Conservation (phyloP, 1,140 invertebrate genomes). For the Dufourea novaeangliae region DNA sequence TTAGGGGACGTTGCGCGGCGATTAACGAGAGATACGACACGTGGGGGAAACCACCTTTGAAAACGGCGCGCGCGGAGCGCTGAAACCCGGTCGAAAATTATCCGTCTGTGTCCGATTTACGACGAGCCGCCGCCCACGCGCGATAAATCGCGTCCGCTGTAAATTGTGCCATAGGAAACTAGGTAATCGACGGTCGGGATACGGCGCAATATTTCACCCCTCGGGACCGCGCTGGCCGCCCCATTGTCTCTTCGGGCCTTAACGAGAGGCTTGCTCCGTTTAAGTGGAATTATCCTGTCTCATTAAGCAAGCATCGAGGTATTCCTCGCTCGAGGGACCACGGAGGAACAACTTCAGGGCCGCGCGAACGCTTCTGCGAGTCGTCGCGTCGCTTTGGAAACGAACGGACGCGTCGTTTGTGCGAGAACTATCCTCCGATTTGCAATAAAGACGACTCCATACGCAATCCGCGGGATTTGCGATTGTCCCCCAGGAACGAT, state of each 20-base stretch:
- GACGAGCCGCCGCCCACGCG: conserved; percentile 26
- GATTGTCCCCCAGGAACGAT: conserved; percentile 38
- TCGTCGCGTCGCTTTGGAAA: background rate
- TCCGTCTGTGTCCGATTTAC: conserved; percentile 38
- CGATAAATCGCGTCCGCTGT: conserved; percentile 43
- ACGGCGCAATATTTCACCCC: conserved; percentile 45
- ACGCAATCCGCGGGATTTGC: conserved; percentile 20
- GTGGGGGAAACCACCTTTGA: conserved; percentile 11
- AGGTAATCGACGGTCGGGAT: conserved; percentile 37
- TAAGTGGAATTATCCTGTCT: conserved; percentile 48
- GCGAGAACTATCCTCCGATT: background rate
- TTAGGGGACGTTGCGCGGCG: conserved; percentile 48
- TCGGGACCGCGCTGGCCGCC: background rate
- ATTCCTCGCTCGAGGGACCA: conserved; percentile 2
- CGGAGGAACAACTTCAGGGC: background rate
- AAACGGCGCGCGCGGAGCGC: conserved; percentile 11
- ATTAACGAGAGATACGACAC: conserved; percentile 40
- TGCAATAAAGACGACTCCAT: conserved; percentile 22
- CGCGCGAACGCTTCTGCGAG: background rate
- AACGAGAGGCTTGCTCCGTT: conserved; percentile 38
- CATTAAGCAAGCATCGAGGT: conserved; percentile 9
- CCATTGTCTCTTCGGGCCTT: conserved; percentile 42
- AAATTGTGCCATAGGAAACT: conserved; percentile 45
- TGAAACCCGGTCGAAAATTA: conserved; percentile 46
- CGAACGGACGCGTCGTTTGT: too few relatives aligned